A percentile compares a stretch with the other conserved stretches of the same genome.
Conservation (phyloP, 2,888 invertebrate species). For the Hypercompe scribonia region DNA sequence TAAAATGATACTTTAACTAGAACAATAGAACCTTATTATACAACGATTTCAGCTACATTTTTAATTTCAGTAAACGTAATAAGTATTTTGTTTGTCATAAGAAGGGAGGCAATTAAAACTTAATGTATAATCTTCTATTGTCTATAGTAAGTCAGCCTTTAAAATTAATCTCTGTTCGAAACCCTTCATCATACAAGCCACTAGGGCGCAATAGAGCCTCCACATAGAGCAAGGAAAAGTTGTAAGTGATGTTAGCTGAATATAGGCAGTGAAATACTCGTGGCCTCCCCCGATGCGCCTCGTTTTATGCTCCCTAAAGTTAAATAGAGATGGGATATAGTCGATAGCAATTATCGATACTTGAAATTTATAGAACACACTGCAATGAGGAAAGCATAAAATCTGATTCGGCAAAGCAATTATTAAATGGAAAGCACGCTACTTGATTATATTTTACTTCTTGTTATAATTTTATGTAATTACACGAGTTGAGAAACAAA, state of each 20-base stretch:
- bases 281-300: constrained; percentile 51
- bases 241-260: constrained; percentile 61
- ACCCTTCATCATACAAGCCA: constrained; percentile 45
- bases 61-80: background rate
- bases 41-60: background rate
- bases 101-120: constrained; percentile 18
- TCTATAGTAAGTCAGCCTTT: constrained; percentile 30
- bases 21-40: background rate
- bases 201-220: constrained; percentile 28
- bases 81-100: background rate
- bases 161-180: constrained; percentile 37
- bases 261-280: constrained; percentile 63
- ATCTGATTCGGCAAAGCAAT: background rate
- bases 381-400: background rate
- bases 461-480: constrained; percentile 8
- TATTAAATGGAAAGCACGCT: background rate
- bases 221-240: constrained; percentile 53
- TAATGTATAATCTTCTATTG: constrained; percentile 9
- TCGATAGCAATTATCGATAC: constrained; percentile 31
- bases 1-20: background rate
- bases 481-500: constrained; percentile 13
- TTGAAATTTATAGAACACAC: background rate
- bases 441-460: constrained; percentile 1
- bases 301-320: constrained; percentile 53
- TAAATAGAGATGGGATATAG: constrained; percentile 37